These are phyloP conservation scores for Oryzias dopingdopingensis DNA, from an alignment of 2,797 vertebrate genomes.

Conservation along the genomic window DNA sequence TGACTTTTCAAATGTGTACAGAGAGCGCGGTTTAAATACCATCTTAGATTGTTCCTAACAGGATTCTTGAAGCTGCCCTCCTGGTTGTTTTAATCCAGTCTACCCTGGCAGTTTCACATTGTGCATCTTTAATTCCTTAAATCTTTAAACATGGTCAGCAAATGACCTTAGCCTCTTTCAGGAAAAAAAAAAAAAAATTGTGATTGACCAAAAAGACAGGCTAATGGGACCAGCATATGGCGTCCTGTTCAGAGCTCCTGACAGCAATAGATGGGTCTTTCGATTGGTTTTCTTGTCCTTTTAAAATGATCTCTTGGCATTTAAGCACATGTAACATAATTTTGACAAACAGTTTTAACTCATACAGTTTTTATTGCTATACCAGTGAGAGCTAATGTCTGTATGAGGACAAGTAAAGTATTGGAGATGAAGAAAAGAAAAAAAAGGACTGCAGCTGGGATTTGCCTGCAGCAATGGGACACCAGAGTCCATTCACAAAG, in stretches of 20 bases:
- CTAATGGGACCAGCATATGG: slow-evolving; percentile 1
- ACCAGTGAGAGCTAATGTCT: no score
- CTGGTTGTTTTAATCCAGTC: neutral
- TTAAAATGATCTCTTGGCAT: neutral
- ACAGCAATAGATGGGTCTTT: neutral
- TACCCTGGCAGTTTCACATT: neutral
- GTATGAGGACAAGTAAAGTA: no score
- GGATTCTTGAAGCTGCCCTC: neutral
- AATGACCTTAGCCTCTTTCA: slow-evolving; percentile 2
- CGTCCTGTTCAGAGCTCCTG: neutral
- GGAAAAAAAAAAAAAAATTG: neutral
- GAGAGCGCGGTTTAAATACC: neutral
- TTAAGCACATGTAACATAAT: neutral
- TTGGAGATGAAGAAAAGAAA: neutral
- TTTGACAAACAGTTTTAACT: neutral
- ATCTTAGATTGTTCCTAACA: neutral
- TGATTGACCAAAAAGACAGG: slow-evolving; percentile 1
- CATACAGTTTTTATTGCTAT: neutral
- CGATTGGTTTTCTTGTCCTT: neutral
- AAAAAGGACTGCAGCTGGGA: neutral
- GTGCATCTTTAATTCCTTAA: slow-evolving; percentile 7
- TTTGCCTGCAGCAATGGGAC: no score
- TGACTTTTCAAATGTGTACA: no score
- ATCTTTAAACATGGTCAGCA: neutral
- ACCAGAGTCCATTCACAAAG: no score